Base-by-base conservation (phyloP, 2,113 vertebrate genomes). In the Delphinapterus leucas region DNA sequence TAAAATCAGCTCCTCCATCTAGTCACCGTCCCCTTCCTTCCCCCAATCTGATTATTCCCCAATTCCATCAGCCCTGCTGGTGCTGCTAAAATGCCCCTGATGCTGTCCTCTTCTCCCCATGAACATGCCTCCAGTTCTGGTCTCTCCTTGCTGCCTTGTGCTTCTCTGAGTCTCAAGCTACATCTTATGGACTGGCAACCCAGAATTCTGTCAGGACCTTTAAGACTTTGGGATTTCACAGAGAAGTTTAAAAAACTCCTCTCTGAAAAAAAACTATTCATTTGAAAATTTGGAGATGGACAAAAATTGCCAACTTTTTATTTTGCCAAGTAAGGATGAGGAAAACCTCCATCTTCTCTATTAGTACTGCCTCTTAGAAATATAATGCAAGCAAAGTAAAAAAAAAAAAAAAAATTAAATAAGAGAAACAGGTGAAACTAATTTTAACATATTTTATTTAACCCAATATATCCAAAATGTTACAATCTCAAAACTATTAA, bases 361-460 rank as follows among this genome's bases (percentile, higher is more conserved):
- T 53, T 26, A 61, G 4, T 63, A 47, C 74, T 81, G 5, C 47
- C 61, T 89, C 41, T 71, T 41, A 82, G 58, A 93, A 93, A 65
- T 26, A 61, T 10, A 90, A 38, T 31, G 17, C 60, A 83, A 65
- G 25, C 11, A 65, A 79, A 33, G 76, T 71, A 71, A 70, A 53
- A 87, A 53, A 76, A 70, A 36, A 53, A 53, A 76, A 70, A 36
- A 21, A 41, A 28, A 41, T 17, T 21, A 74, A 93, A 36, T 49
- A 80, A 38, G 79, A 25, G 28, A 83, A 47, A 73, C 1, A 68
- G 36, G 31, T 80, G 41, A 86, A 61, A 55, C n/a, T 13, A 83
- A 77, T 61, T 82, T 82, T 74, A 80, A 82, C n/a, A 36, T 82
- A 76, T 63, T 89, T 94, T 79, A 80, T 91, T 94, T 92, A 77